A percentile compares a stretch with the other conserved stretches of the same genome.
Conservation (phyloP, 2,888 invertebrate genomes). For the Colletes collaris region DNA sequence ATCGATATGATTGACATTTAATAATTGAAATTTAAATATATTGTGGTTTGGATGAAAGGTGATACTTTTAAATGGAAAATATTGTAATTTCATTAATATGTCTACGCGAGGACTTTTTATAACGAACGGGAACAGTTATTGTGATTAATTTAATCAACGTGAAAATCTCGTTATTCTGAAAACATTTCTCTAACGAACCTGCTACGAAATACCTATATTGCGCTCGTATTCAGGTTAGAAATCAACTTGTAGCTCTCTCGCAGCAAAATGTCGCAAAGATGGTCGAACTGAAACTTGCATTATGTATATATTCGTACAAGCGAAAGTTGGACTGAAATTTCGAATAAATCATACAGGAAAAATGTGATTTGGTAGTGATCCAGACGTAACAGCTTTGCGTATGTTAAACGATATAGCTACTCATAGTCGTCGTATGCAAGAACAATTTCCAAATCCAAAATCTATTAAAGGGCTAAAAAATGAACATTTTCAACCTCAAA, state of each 20-base stretch:
- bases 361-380: not conserved
- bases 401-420: slow-evolving; percentile 41
- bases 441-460: not conserved
- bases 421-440: not conserved
- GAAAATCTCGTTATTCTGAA: not conserved
- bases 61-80: no score
- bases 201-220: slow-evolving; percentile 1
- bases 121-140: no score
- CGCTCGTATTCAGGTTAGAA: not conserved
- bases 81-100: no score
- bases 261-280: slow-evolving; percentile 8
- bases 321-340: slow-evolving; percentile 13
- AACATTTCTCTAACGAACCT: no score
- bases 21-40: no score
- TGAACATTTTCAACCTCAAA: no score
- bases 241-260: not conserved
- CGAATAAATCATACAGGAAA: slow-evolving; percentile 38
- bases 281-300: slow-evolving; percentile 15
- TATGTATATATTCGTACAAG: slow-evolving; percentile 23
- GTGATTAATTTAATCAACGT: no score
- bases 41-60: no score
- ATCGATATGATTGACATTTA: no score
- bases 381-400: slow-evolving; percentile 34
- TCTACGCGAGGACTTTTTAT: no score
- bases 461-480: no score